A percentile compares a stretch with the other conserved stretches of the same genome.
phyloP scores from a whole-genome alignment of 2,113 vertebrate genomes.

The Rhea americana region DNA sequence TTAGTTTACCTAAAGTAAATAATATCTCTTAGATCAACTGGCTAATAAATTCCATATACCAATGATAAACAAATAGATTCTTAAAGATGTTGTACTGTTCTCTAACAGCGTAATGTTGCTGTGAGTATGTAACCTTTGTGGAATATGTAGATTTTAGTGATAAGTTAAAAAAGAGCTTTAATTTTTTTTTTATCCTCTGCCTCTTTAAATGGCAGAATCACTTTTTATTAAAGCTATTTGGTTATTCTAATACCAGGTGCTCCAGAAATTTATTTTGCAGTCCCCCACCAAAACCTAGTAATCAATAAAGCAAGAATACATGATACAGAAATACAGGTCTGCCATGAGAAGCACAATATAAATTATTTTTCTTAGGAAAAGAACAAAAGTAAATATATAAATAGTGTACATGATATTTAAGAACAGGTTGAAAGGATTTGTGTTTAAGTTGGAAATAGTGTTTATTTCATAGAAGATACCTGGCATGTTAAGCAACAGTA shows the following conservation, averaged over 20 bases:
- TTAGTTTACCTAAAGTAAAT: constrained; percentile 61
- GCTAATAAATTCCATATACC: constrained; percentile 5
- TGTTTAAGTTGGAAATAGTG: not conserved
- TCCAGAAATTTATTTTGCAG: constrained; percentile 39
- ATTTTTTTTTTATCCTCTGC: constrained; percentile 58
- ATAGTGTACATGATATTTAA: not conserved
- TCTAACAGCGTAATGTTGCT: constrained; percentile 55
- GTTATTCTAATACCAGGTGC: constrained; percentile 37
- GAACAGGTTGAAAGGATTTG: not conserved
- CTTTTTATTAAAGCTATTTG: constrained; percentile 67
- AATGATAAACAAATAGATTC: constrained; percentile 45
- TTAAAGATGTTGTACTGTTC: constrained; percentile 44
- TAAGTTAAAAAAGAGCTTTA: constrained; percentile 54
- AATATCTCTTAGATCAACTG: constrained; percentile 30
- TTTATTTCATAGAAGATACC: constrained; percentile 12
- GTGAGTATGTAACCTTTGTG: constrained; percentile 54
- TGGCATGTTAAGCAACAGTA: not conserved
- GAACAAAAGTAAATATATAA: constrained; percentile 21
- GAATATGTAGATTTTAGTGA: constrained; percentile 62
- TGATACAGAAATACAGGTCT: constrained; percentile 1
- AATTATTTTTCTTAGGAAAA: constrained; percentile 11
- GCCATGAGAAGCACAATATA: constrained; percentile 64
- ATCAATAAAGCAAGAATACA: not conserved
- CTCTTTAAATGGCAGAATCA: constrained; percentile 62
- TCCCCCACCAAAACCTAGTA: not conserved